Evolutionary conservation across 2,797 vertebrate genomes (phyloP), one percentile per base, ranked within the genome.

Genomic region (Sparus aurata): DNA sequence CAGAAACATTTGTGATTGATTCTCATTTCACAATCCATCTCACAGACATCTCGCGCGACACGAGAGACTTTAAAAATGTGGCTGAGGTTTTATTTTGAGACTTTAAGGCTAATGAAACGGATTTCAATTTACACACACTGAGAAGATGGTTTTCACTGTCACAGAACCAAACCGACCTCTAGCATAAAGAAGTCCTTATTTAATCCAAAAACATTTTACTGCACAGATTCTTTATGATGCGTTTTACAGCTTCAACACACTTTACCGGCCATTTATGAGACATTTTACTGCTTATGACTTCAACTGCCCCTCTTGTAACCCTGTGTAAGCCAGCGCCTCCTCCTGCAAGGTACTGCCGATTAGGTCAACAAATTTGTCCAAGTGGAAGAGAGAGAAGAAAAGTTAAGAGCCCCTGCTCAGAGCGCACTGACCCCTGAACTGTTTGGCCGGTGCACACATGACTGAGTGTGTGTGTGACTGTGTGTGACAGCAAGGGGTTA

Each of bases 401-500:
- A 82, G 80, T 80, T 80, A 84, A 85, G 79, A 82, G 73, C 69
- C 62, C 63, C 23, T 64, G 68, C 67, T 79, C 47, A 57, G 75
- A 85, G 88, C 52, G 87, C 76, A 11, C 16, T 77, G 89, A 93
- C 84, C 91, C 91, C 71, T 89, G 90, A 90, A 43, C 87, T 62
- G 59, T 25, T 54, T 9, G 57, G 85, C 71, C 81, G 30, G 47
- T 82, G 89, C 85, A 84, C 84, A 84, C 79, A 75, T 80, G 84
- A 83, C 74, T 85, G 87, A 86, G 75, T 77, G 83, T 66, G 79
- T 75, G 86, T 84, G 87, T 88, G 90, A 88, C 75, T 71, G 82
- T 45, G 80, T 87, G 85, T 85, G 90, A 86, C 88, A 88, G 86
- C 65, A 8, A 65, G 80, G 87, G 91, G 90, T 91, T 92, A 93